Base-by-base conservation (phyloP, 2,113 vertebrate genomes). In the Merops nubicus region DNA sequence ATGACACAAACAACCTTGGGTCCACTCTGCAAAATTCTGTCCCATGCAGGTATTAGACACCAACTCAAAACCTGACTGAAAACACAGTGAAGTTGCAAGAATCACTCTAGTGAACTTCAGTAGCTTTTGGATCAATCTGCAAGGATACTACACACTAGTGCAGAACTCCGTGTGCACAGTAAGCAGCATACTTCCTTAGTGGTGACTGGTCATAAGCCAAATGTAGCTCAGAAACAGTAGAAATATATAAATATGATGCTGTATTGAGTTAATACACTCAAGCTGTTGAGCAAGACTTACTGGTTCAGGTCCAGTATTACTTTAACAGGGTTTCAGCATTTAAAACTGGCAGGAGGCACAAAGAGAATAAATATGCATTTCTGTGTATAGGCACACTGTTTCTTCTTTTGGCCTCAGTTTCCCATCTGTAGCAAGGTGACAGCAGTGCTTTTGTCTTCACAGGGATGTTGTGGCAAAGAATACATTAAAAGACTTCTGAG, bases 401-500 rank as follows among this genome's bases (percentile, higher is more conserved):
- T 92, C 33, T 93, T 68, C 45, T 69, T 38, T 67, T 62, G 56
- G 79, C 43, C 81, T 91, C 79, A 82, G 78, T 54, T 88, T 92
- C 75, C 94, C 57, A 54, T 77, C 79, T 79, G 68, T 60, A 70
- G 33, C 69, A 91, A 79, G 63, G 48, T 93, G 59, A 65, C 42
- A 96, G 60, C 28, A 82, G 60, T 2, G 16, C 42, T 83, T 94
- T 60, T 85, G 62, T 54, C 48, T 87, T 95, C 60, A 86, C 16
- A 84, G 74, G 51, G 47, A 68, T 88, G 60, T 31, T 88, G 62
- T 53, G 62, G 75, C 62, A 86, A 89, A 36, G 42, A 94, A 42
- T 67, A 75, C 31, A 79, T 84, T 89, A 69, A 93, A 80, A 95
- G 69, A 74, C 78, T 88, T 40, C 31, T 77, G 80, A 90, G 86